phyloP scores from a whole-genome alignment of 2,113 vertebrate genomes.

The Eurypyga helias region DNA sequence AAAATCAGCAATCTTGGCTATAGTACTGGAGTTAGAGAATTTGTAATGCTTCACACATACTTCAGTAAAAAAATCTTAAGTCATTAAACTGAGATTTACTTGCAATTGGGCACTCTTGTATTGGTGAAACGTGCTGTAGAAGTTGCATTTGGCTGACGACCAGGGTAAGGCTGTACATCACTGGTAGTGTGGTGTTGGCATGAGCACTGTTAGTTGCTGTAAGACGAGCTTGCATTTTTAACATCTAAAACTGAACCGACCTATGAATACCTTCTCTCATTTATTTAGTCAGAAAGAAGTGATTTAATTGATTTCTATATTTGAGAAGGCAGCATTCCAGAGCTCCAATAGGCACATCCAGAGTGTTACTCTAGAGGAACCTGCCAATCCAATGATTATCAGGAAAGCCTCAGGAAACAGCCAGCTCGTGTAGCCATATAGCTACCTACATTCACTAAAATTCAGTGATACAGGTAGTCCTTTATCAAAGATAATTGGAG shows the following conservation, averaged over 20 bases:
- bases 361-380: neutral
- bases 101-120: neutral
- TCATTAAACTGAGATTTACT: neutral
- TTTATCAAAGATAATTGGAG: neutral
- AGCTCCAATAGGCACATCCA: neutral
- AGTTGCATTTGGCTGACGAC: neutral
- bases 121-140: neutral
- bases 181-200: neutral
- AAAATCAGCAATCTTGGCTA: neutral
- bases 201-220: neutral
- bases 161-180: neutral
- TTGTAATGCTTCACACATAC: neutral
- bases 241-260: neutral
- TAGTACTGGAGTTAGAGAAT: neutral
- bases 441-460: rapidly evolving
- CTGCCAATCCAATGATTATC: neutral
- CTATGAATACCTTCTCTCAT: neutral
- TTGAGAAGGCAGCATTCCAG: neutral
- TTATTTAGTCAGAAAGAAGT: neutral
- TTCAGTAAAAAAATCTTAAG: neutral
- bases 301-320: neutral
- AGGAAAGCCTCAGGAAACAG: neutral
- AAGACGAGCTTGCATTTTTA: neutral
- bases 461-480: rapidly evolving
- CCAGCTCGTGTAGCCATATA: neutral